Base-by-base conservation (phyloP, 2,797 vertebrate species). In the Spinibarbus caldwelli region DNA sequence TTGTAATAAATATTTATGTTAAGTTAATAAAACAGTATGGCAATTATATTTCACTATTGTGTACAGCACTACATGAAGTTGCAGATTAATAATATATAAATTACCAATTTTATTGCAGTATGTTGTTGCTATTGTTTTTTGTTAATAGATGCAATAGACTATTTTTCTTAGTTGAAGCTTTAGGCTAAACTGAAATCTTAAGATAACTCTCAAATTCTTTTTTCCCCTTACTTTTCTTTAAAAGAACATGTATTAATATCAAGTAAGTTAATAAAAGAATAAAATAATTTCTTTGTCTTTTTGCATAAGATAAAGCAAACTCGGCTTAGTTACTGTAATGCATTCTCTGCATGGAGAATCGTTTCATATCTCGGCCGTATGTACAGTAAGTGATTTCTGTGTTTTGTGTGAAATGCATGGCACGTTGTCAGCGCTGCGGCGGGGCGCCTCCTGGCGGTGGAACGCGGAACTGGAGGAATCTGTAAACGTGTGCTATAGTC, bases 371-470 rank as follows among this genome's bases (percentile, higher is more conserved):
- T 67, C 64, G 9, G 64, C 19, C 64, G 66, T 2, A 2, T 23
- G n/a, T n/a, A n/a, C n/a, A n/a, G 34, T 11, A 6, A 23, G 5
- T 6, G 45, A 12, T 4, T 7, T 21, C 1, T 14, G 72, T 52
- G 2, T 38, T 43, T 17, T 41, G 14, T 59, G 49, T 26, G 14
- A n/a, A n/a, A n/a, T n/a, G n/a, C n/a, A n/a, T 5, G 34, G 66
- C 66, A 36, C 43, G 67, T n/a, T 73, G 6, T 59, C 14, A 9
- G 49, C 2, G 52, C 38, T 17, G 67, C 82, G n/a, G n/a, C n/a
- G n/a, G n/a, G n/a, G n/a, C n/a, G 72, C 72, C 82, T 47, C 34
- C 80, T 43, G 2, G 77, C 54, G 83, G 83, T 38, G 52, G 29
- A 62, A 38, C 3, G 9, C 14, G 67, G 23, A 45, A 62, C 66